phyloP scores from a whole-genome alignment of 2,797 vertebrate species.

The Tangara arthus region DNA sequence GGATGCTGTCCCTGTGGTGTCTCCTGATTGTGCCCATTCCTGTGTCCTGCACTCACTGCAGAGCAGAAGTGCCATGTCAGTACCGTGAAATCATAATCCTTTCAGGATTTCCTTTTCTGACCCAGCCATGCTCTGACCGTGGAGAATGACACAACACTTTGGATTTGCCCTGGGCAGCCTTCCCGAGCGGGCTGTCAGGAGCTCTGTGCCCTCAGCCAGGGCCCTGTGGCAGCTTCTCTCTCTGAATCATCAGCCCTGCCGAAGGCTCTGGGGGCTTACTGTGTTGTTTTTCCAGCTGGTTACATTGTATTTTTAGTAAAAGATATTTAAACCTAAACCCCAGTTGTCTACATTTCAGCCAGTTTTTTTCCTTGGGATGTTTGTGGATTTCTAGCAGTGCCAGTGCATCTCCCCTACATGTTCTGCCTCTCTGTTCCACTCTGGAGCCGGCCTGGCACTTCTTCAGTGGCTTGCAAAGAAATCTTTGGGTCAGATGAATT shows the following conservation, averaged over 20 bases:
- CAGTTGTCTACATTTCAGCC: neutral
- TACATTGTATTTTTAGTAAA: neutral
- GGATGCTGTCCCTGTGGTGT: fast-evolving
- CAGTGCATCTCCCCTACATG: neutral
- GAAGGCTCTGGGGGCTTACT: neutral
- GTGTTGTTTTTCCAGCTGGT: neutral
- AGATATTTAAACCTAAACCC: neutral
- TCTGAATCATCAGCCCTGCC: neutral
- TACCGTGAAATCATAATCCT: neutral
- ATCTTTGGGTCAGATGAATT: neutral
- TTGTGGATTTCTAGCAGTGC: neutral
- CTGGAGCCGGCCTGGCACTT: neutral
- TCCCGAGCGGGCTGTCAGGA: neutral
- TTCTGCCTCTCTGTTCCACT: neutral
- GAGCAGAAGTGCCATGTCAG: neutral
- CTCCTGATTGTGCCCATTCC: neutral
- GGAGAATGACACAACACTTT: neutral
- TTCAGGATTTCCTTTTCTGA: neutral
- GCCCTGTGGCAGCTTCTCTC: neutral
- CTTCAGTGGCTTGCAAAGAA: neutral
- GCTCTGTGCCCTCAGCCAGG: neutral
- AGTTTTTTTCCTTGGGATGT: neutral
- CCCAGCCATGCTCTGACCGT: fast-evolving
- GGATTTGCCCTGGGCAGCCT: neutral
- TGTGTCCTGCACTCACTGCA: neutral